phyloP scores from a whole-genome alignment of 2,113 vertebrate species.

The Poeciliopsis turrubarensis region DNA sequence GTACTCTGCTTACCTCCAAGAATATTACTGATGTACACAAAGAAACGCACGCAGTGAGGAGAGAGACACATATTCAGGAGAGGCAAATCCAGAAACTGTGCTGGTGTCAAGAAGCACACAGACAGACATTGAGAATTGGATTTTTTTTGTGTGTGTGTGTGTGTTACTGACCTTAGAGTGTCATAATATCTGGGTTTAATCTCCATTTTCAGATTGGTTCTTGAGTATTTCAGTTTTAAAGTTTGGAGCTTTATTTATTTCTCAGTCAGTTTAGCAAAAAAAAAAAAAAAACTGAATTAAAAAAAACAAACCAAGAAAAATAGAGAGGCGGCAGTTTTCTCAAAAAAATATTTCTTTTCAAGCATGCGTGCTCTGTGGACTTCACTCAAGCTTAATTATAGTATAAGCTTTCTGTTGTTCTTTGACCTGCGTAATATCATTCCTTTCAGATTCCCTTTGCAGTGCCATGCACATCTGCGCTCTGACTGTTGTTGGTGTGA shows the following conservation, averaged over 20 bases:
- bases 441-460: neutral
- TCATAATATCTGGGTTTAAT: neutral
- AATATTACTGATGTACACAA: constrained; percentile 52
- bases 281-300: neutral
- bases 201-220: neutral
- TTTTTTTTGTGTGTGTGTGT: neutral
- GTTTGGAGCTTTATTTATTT: neutral
- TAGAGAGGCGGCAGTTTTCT: neutral
- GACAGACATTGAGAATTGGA: neutral
- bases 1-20: constrained; percentile 47
- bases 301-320: neutral
- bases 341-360: neutral
- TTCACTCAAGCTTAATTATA: constrained; percentile 9
- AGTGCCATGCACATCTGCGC: neutral
- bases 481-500: neutral
- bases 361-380: neutral
- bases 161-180: neutral
- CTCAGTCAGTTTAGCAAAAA: neutral
- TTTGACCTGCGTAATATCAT: neutral
- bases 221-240: neutral
- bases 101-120: neutral
- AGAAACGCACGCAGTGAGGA: constrained; percentile 18
- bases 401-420: constrained; percentile 5
- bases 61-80: constrained; percentile 32
- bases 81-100: neutral